Percentiles rank a stretch among this genome's conserved stretches.
These are phyloP conservation scores for Zaprionus capensis DNA, from an alignment of 1,140 invertebrate genomes.

Conservation along the genomic window DNA sequence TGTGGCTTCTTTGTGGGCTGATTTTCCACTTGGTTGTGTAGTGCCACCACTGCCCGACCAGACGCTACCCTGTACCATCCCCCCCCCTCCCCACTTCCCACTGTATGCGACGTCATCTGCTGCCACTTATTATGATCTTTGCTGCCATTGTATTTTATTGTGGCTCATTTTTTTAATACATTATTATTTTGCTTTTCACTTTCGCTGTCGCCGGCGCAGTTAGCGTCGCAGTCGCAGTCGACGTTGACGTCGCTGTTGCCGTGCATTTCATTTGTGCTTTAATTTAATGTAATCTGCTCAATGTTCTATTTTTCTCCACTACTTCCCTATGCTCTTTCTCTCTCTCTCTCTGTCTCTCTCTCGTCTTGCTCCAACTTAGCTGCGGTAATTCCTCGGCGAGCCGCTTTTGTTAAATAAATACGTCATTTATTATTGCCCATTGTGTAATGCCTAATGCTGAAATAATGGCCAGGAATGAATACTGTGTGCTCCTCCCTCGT, in stretches of 20 bases:
- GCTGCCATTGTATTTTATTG: constrained; percentile 60
- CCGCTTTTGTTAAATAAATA: constrained; percentile 43
- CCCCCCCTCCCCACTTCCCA: neutral
- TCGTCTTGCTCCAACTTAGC: neutral
- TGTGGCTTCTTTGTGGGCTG: constrained; percentile 53
- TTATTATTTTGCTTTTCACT: constrained; percentile 39
- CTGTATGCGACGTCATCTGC: constrained; percentile 11
- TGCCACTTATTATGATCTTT: constrained; percentile 57
- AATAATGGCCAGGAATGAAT: constrained; percentile 23
- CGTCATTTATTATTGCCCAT: constrained; percentile 48
- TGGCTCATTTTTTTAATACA: constrained; percentile 57
- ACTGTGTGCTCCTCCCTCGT: neutral
- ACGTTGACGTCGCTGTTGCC: constrained; percentile 7
- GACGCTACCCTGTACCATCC: neutral
- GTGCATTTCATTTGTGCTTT: constrained; percentile 62
- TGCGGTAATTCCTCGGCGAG: constrained; percentile 40
- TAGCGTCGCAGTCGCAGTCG: constrained; percentile 11
- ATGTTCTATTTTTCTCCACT: constrained; percentile 46
- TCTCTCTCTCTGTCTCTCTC: neutral
- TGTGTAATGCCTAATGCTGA: constrained; percentile 30
- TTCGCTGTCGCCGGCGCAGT: constrained; percentile 5
- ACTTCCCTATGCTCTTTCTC: neutral
- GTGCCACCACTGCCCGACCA: neutral
- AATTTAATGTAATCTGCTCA: constrained; percentile 65
- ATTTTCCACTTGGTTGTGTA: constrained; percentile 58